A percentile compares a stretch with the other conserved stretches of the same genome.
Evolutionary conservation across 2,888 invertebrate species (phyloP).

Genomic region (Odontocolon sp.): DNA sequence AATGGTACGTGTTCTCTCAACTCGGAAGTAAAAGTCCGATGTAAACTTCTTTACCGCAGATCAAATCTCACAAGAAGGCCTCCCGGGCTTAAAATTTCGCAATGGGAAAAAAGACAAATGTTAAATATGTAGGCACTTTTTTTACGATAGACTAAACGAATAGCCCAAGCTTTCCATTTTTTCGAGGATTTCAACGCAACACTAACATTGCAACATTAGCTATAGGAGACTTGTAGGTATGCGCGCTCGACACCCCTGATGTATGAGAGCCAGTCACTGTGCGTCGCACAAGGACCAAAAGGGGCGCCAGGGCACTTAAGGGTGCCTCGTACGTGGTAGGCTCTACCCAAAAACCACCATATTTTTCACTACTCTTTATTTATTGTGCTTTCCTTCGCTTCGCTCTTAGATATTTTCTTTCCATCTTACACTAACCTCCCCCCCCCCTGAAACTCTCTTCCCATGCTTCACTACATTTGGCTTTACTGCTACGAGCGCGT

Average conservation of each 20-base stretch:
- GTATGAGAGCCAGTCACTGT: slow-evolving; percentile 67
- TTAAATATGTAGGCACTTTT: not conserved
- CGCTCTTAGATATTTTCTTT: slow-evolving; percentile 37
- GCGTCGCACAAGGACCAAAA: slow-evolving; percentile 64
- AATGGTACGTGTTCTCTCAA: slow-evolving; percentile 38
- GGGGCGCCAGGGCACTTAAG: slow-evolving; percentile 76
- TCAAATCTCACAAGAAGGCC: slow-evolving; percentile 46
- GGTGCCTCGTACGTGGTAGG: slow-evolving; percentile 65
- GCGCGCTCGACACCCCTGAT: slow-evolving; percentile 64
- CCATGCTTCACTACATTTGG: slow-evolving; percentile 40
- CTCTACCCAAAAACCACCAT: slow-evolving; percentile 62
- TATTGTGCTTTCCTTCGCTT: slow-evolving; percentile 69
- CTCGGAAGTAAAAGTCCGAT: slow-evolving; percentile 30
- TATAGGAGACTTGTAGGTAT: no score
- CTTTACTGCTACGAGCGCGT: slow-evolving; percentile 60
- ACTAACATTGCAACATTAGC: no score
- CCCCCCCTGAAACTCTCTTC: not conserved
- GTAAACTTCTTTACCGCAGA: slow-evolving; percentile 43
- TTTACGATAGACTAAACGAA: slow-evolving; percentile 41
- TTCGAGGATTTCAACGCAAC: not conserved
- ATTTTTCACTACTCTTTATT: slow-evolving; percentile 75
- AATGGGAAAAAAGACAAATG: slow-evolving; percentile 17
- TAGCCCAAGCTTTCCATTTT: slow-evolving; percentile 14
- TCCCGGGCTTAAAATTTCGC: slow-evolving; percentile 20
- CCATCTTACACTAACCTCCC: slow-evolving; percentile 13